Percentiles rank a stretch among this genome's conserved stretches.
These are phyloP conservation scores for Diarsia dahlii DNA, from an alignment of 2,888 invertebrate species.

Conservation along the genomic window DNA sequence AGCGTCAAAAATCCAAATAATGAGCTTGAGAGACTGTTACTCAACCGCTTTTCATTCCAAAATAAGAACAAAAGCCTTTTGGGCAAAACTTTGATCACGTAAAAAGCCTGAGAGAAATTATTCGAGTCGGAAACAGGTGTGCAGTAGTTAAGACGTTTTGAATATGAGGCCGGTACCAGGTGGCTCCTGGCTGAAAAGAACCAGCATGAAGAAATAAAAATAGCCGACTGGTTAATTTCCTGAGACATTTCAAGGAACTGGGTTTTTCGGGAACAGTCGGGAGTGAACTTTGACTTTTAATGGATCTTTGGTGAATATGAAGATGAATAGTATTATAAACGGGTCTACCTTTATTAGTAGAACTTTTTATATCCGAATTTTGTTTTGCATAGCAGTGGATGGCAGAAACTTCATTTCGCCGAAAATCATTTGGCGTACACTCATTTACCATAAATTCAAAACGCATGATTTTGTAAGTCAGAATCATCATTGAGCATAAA, in stretches of 20 bases:
- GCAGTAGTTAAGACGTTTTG: slow-evolving; percentile 13
- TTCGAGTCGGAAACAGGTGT: slow-evolving; percentile 28
- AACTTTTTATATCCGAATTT: too few relatives aligned
- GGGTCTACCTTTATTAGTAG: too few relatives aligned
- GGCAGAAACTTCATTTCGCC: too few relatives aligned
- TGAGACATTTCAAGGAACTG: neutral
- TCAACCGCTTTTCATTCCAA: slow-evolving; percentile 11
- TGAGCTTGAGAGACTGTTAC: neutral
- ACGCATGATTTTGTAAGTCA: too few relatives aligned
- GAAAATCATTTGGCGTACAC: too few relatives aligned
- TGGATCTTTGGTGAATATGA: neutral
- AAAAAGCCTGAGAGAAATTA: neutral
- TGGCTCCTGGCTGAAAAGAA: slow-evolving; percentile 12
- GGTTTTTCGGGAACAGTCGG: neutral
- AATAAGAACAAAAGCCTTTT: slow-evolving; percentile 13
- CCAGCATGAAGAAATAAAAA: slow-evolving; percentile 11
- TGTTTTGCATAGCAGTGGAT: too few relatives aligned
- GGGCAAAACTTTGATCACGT: slow-evolving; percentile 31
- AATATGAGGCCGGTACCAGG: neutral
- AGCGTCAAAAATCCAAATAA: neutral
- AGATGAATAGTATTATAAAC: neutral
- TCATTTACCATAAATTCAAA: too few relatives aligned
- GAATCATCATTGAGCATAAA: too few relatives aligned
- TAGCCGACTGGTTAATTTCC: neutral
- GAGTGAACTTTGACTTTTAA: neutral